Conservation (phyloP, 2,113 vertebrate genomes). For the Hiodon tergisus region DNA sequence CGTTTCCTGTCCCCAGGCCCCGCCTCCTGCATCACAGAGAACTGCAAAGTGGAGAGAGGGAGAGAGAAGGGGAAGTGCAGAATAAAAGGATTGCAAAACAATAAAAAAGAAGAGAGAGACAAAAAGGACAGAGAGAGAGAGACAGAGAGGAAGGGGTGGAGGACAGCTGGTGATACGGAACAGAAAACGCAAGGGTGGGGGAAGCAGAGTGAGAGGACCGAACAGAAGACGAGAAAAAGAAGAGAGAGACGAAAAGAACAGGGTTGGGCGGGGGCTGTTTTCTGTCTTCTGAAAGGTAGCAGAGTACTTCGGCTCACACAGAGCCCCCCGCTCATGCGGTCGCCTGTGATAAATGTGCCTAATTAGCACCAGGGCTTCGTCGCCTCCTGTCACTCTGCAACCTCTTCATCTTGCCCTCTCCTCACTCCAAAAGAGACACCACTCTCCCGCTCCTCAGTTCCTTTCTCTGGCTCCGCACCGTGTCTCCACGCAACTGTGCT, state of each 20-base stretch:
- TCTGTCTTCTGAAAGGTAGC: conserved; percentile 6
- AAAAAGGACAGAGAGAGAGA: conserved; percentile 6
- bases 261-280: conserved; percentile 10
- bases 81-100: conserved; percentile 5
- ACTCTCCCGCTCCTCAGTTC: neutral
- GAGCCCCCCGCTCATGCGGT: conserved; percentile 8
- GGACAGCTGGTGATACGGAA: conserved; percentile 8
- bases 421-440: neutral
- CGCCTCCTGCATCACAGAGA: conserved; percentile 18
- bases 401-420: neutral
- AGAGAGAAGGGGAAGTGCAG: conserved; percentile 24
- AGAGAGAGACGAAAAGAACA: conserved; percentile 17
- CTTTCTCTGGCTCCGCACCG: neutral
- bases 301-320: neutral
- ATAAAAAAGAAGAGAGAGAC: neutral
- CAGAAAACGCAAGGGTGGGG: conserved; percentile 10
- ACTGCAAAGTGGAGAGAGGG: conserved; percentile 21
- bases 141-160: conserved; percentile 1
- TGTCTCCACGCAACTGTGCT: neutral
- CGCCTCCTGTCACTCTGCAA: neutral
- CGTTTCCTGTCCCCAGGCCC: conserved; percentile 18
- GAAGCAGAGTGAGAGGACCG: conserved; percentile 25
- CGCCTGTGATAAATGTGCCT: conserved; percentile 18
- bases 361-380: conserved; percentile 26
- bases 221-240: neutral